Base-by-base conservation (phyloP, 2,797 vertebrate species). In the Dendrocincla tyrannina region DNA sequence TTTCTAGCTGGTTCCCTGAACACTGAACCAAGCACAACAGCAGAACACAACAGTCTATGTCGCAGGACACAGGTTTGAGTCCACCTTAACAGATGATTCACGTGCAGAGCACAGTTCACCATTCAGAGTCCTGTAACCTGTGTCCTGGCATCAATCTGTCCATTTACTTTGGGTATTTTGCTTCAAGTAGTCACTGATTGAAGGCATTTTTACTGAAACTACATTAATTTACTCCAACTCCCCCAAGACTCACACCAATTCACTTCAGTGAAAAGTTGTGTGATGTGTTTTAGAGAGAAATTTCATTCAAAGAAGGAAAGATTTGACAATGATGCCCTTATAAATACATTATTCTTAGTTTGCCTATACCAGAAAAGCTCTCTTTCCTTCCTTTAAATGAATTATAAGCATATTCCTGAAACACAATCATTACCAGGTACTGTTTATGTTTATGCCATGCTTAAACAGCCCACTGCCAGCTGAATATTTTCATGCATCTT, bases 1-100 rank as follows among this genome's bases (percentile, higher is more conserved):
- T 9, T 41, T 25, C 55, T 9, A 47, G 3, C 3, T 24, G 28
- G 2, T 5, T 10, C 42, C 15, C 0, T 32, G 53, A 44, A 2
- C 35, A 16, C 17, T 28, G 30, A 18, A 22, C 1, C 1, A 14
- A 60, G 39, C 59, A n/a, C 56, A 67, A 8, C 6, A 59, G 52
- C 70, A 85, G 17, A 50, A n/a, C 41, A 41, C 33, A 25, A 37
- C 11, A 47, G n/a, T 44, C 11, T 39, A 17, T 33, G 47, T 10
- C 32, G 8, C 49, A 59, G 56, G 19, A 32, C 32, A 58, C n/a
- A 24, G 37, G 7, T 22, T 10, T 19, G 24, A 25, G 22, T 1
- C 5, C 37, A 30, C 30, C 46, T 73, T 7, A n/a, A 2, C 19
- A 85, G 16, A 1, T 7, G 7, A 47, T 5, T 39, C 7, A 7